Percentiles rank a stretch among this genome's conserved stretches.
These are phyloP conservation scores for Augiades crinisus DNA, from an alignment of 2,888 invertebrate species.

Conservation along the genomic window DNA sequence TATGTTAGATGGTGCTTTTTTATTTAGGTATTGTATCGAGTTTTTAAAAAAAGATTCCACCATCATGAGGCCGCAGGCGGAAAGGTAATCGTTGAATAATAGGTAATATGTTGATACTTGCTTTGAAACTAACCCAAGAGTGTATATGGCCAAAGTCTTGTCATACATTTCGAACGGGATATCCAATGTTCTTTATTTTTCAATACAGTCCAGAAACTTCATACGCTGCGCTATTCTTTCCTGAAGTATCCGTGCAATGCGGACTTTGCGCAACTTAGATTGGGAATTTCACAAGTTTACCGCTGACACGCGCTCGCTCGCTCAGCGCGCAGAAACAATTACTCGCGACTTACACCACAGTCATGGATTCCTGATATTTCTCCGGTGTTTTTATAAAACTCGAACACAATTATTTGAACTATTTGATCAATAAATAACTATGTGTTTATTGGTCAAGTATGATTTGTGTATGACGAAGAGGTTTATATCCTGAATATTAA, in stretches of 20 bases:
- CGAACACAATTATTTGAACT: neutral
- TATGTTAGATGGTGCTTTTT: no score
- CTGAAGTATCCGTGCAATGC: conserved; percentile 18
- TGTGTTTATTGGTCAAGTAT: neutral
- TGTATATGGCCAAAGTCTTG: neutral
- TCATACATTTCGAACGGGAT: neutral
- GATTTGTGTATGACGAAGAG: no score
- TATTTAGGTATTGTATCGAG: no score
- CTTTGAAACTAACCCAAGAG: neutral
- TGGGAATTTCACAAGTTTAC: conserved; percentile 30
- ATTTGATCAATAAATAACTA: no score
- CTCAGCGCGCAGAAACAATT: conserved; percentile 5
- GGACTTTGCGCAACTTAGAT: conserved; percentile 33
- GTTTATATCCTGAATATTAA: no score
- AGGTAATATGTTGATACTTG: no score
- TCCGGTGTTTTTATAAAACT: neutral
- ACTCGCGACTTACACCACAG: neutral
- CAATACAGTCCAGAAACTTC: conserved; percentile 1
- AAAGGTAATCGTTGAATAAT: no score
- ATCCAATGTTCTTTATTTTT: neutral
- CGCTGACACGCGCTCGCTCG: conserved; percentile 4
- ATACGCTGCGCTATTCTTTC: conserved; percentile 8
- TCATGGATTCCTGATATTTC: neutral
- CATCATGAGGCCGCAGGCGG: no score
- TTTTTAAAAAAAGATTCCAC: no score